Evolutionary conservation across 2,113 vertebrate genomes (phyloP).

Genomic region (Struthidea cinerea): DNA sequence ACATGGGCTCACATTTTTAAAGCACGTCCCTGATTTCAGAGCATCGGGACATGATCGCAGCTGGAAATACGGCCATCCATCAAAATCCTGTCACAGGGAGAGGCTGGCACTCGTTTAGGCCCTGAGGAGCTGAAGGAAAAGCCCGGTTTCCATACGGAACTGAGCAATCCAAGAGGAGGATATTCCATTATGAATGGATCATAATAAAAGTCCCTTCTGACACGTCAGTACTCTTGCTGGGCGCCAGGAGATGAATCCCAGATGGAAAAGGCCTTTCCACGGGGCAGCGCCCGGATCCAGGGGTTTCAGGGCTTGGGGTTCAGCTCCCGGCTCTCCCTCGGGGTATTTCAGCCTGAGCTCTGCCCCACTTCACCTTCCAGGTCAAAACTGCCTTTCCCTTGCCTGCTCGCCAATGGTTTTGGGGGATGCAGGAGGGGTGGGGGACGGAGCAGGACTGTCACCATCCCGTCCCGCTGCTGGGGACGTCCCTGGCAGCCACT

Average conservation of each 20-base stretch:
- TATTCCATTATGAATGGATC: conserved; percentile 35
- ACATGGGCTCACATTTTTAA: neutral
- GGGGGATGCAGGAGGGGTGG: neutral
- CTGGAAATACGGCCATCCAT: neutral
- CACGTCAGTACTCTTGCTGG: neutral
- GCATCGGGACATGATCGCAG: neutral
- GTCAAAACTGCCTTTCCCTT: neutral
- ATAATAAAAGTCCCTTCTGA: conserved; percentile 15
- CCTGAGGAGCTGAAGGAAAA: conserved; percentile 18
- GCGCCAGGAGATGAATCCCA: neutral
- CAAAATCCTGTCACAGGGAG: neutral
- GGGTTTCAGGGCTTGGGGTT: neutral
- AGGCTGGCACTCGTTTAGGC: neutral
- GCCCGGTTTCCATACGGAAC: neutral
- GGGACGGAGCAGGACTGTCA: rapidly evolving
- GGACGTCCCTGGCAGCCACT: neutral
- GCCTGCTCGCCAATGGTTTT: neutral
- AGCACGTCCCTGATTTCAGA: neutral
- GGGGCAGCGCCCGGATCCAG: rapidly evolving
- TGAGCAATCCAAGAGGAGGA: conserved; percentile 35
- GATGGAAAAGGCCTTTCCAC: neutral
- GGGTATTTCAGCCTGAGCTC: neutral
- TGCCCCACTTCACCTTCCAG: neutral
- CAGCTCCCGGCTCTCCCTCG: neutral
- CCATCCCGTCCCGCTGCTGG: neutral